Base-by-base conservation (phyloP, 2,797 vertebrate species). In the Rhadinocentrus ornatus region DNA sequence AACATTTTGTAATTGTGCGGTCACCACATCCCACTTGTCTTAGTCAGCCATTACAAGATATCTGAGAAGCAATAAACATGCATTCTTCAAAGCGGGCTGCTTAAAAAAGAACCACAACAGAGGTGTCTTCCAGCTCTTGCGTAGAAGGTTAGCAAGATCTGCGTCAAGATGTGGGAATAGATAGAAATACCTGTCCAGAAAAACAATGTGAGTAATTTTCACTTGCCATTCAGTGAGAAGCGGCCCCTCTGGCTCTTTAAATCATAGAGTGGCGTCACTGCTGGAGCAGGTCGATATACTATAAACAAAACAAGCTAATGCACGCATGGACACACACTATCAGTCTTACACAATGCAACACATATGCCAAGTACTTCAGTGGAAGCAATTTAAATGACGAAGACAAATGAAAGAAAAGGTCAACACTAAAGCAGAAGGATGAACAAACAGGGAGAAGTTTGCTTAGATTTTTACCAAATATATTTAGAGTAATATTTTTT, bases 131-230 rank as follows among this genome's bases (percentile, higher is more conserved):
- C 69, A 64, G 79, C 70, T 73, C 53, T 66, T 48, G 53, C 68
- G 79, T 55, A 0, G 35, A 39, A 64, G 70, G 63, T 62, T 66
- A 15, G 66, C 74, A 73, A 88, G 68, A 29, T 2, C 44, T 85
- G 84, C 92, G 85, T 92, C 91, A 93, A 8, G 1, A 66, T 53
- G 69, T 12, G 66, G 73, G 67, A 86, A 82, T 81, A 67, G 55
- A 80, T 71, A 74, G 66, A 58, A 71, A 52, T 81, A 85, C 85
- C 85, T 89, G 87, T 44, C 56, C 29, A 62, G 80, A 63, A 82
- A 83, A 82, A 84, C 88, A 90, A 81, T 75, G 79, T 35, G 80
- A 84, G 86, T 84, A 82, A 84, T 89, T 90, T 90, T 91, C 88
- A 90, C 89, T 90, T 90, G 89, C 82, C 70, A 61, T 22, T 1